phyloP scores from a whole-genome alignment of 2,797 vertebrate genomes.

The Clarias platycephalus region DNA sequence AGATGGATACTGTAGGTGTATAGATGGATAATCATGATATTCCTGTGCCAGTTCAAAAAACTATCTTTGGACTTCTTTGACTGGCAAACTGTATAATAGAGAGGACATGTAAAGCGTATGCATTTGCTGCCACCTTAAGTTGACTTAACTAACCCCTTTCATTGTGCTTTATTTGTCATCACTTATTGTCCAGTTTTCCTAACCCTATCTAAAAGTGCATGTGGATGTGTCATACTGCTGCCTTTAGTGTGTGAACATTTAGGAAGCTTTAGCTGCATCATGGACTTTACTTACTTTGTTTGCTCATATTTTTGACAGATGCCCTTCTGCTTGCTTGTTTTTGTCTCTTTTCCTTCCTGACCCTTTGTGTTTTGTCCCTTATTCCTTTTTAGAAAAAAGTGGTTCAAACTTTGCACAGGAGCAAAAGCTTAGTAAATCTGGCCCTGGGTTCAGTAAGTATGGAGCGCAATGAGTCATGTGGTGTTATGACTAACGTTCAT shows the following conservation, averaged over 20 bases:
- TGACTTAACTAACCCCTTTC: background rate
- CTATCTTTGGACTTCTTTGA: background rate
- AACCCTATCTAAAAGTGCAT: background rate
- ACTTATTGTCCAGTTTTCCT: background rate
- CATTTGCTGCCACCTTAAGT: background rate
- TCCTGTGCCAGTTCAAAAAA: background rate
- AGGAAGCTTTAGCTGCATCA: background rate
- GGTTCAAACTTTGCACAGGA: slow-evolving; percentile 73
- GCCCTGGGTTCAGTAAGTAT: slow-evolving; percentile 83
- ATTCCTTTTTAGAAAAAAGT: slow-evolving; percentile 79
- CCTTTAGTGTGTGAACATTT: background rate
- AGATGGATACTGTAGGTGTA: too few relatives aligned
- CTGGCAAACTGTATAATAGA: background rate
- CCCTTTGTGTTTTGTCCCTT: slow-evolving; percentile 62
- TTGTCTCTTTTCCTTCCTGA: slow-evolving; percentile 60
- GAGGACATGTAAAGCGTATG: background rate
- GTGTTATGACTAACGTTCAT: slow-evolving; percentile 30
- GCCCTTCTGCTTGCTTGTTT: slow-evolving; percentile 48
- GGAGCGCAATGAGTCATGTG: slow-evolving; percentile 60
- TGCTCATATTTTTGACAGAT: background rate
- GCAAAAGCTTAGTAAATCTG: slow-evolving; percentile 76
- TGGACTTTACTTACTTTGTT: background rate
- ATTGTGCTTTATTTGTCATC: background rate
- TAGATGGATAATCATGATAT: background rate
- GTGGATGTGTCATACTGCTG: slow-evolving; percentile 15